Percentiles rank a stretch among this genome's conserved stretches.
Evolutionary conservation across 2,888 invertebrate genomes (phyloP).

Genomic region (Synergus laeviventris): DNA sequence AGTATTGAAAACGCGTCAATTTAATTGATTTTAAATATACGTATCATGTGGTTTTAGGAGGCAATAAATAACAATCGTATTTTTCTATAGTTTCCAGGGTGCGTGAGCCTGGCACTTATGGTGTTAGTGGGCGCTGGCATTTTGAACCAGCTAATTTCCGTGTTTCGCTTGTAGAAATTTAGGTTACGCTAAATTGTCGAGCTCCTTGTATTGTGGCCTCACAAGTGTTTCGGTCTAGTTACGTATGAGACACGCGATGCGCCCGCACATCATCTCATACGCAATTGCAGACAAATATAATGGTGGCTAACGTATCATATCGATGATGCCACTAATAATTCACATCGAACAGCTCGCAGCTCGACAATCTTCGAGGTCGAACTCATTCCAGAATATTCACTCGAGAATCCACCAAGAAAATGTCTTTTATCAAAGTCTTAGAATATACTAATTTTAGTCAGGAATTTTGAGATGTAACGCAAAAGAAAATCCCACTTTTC

Average conservation of each 20-base stretch:
- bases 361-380: constrained; percentile 49
- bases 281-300: constrained; percentile 51
- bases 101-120: constrained; percentile 53
- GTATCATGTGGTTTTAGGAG: constrained; percentile 42
- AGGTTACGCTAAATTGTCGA: constrained; percentile 67
- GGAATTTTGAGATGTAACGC: too few species aligned
- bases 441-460: too few species aligned
- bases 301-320: constrained; percentile 43
- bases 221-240: constrained; percentile 69
- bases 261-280: constrained; percentile 47
- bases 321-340: constrained; percentile 52
- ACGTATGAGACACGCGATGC: constrained; percentile 57
- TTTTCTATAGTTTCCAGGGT: constrained; percentile 51
- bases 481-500: too few species aligned
- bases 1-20: too few species aligned
- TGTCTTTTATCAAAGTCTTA: not conserved
- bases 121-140: constrained; percentile 39
- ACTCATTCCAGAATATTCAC: constrained; percentile 51
- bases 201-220: constrained; percentile 54
- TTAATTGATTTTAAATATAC: too few species aligned
- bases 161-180: constrained; percentile 66
- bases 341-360: constrained; percentile 45
- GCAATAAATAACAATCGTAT: constrained; percentile 47
- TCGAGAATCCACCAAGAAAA: constrained; percentile 25
- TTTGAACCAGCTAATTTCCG: constrained; percentile 57